Conservation (phyloP, 2,113 vertebrate genomes). For the Brachyhypopomus occidentalis region DNA sequence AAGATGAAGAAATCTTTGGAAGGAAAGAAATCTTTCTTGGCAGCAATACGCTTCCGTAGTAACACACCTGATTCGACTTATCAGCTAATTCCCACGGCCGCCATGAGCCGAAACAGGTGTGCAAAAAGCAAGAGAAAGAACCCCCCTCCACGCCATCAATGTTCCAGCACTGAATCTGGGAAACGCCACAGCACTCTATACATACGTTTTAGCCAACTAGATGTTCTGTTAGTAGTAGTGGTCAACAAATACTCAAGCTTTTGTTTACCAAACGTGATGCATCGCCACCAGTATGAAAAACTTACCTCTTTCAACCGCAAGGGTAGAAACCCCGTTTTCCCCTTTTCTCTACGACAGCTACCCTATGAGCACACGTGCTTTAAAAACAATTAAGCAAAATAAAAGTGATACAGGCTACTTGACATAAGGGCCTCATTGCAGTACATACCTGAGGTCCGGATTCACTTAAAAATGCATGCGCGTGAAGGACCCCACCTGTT, state of each 20-base stretch:
- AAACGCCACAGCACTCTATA: not conserved
- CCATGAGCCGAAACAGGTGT: constrained; percentile 1
- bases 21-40: no score
- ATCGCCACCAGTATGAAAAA: not conserved
- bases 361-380: not conserved
- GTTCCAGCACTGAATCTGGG: not conserved
- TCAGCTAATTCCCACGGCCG: not conserved
- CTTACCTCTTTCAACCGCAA: not conserved
- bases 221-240: no score
- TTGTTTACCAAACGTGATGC: no score
- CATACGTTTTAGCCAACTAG: not conserved
- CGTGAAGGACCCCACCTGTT: constrained; percentile 21
- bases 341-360: not conserved
- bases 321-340: not conserved
- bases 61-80: not conserved
- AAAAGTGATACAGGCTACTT: not conserved
- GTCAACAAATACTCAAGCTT: no score
- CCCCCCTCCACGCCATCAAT: not conserved
- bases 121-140: not conserved
- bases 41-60: no score
- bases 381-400: no score
- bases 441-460: no score
- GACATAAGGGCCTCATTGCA: no score
- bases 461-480: not conserved
- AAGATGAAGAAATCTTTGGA: no score